Conservation (phyloP, 2,888 invertebrate genomes). For the Agriopis aurantiaria region DNA sequence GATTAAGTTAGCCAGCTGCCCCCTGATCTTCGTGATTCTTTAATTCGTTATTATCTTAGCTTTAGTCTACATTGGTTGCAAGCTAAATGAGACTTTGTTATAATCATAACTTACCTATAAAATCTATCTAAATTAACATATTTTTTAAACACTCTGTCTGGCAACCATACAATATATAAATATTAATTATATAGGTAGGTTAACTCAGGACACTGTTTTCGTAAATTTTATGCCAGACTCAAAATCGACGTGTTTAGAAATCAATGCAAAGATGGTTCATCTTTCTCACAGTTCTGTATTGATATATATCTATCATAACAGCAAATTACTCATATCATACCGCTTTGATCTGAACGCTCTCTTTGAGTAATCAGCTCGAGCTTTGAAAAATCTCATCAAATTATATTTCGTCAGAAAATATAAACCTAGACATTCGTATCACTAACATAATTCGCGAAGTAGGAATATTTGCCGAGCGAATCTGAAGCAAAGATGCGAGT, state of each 20-base stretch:
- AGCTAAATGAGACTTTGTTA: no score
- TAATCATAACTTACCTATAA: no score
- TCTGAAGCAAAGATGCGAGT: constrained; percentile 54
- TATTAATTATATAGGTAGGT: no score
- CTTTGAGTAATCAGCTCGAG: not conserved
- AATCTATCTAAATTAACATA: no score
- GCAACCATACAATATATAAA: no score
- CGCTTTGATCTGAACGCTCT: constrained; percentile 4
- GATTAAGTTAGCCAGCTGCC: no score
- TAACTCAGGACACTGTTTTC: no score
- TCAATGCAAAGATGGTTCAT: no score
- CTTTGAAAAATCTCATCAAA: constrained; percentile 5
- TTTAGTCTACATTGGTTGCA: no score
- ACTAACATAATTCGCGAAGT: constrained; percentile 16
- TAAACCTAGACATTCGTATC: constrained; percentile 15
- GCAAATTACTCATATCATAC: constrained; percentile 1
- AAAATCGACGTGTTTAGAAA: not conserved
- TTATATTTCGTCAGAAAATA: not conserved
- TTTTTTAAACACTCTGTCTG: no score
- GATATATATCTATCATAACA: not conserved
- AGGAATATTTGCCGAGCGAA: constrained; percentile 18
- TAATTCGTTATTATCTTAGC: no score
- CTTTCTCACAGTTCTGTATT: not conserved
- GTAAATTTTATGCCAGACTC: not conserved
- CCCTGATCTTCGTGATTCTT: no score